Evolutionary conservation across 2,797 vertebrate species (phyloP), one percentile per base, ranked within the genome.

Genomic region (Scolopax bukidnonensis): DNA sequence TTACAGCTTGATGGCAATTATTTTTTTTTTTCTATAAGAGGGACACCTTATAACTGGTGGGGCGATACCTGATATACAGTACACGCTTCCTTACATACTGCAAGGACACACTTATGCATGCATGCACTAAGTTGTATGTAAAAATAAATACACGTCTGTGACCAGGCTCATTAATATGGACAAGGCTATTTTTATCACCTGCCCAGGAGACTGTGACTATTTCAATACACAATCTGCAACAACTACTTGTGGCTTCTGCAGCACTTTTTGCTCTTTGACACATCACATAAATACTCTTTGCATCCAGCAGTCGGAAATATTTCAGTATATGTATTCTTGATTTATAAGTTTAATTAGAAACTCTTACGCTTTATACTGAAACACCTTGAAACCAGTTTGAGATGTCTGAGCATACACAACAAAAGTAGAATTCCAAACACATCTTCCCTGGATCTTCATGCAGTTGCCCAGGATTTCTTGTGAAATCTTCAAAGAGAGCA

Each of bases 261-360:
- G 20, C 40, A 93, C 50, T 45, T 82, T 93, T 94, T 88, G 56
- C 47, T 90, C 77, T 75, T 81, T 90, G 76, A 68, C 40, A 81
- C 41, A 45, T 77, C 63, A n/a, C 43, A 50, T 64, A 87, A 91
- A 91, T 33, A 64, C 40, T 73, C 38, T 53, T 50, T 64, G 48
- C 47, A 91, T 93, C 61, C 65, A 84, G 69, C 67, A 94, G 67
- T 0, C 2, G 56, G 48, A 93, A 96, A 75, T 91, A 82, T 54
- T 87, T 95, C 85, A 74, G 60, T 53, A 84, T 18, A 63, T 3
- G 16, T 73, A 38, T 61, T 78, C 81, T 90, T 88, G 70, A 91
- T 96, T 94, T 87, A 77, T 79, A 91, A 53, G n/a, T 73, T 95
- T 90, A 95, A 95, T 96, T 97, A 95, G 76, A 87, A 93, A 86